A percentile compares a stretch with the other conserved stretches of the same genome.
phyloP scores from a whole-genome alignment of 2,113 vertebrate species.

The Sminthopsis crassicaudata region DNA sequence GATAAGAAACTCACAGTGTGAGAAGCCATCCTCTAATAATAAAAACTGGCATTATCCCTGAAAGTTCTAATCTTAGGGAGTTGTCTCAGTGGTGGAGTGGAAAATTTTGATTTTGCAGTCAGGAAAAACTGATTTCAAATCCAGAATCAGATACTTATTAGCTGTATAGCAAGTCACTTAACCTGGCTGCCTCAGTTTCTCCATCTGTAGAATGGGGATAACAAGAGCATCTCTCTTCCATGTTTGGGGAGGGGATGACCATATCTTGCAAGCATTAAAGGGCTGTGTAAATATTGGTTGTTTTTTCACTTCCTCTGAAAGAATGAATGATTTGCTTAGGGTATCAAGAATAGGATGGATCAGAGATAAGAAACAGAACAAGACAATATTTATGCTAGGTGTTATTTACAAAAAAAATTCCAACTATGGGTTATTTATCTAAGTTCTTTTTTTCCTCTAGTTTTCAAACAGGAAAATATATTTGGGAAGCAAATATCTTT shows the following conservation, averaged over 20 bases:
- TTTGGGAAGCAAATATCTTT: background rate
- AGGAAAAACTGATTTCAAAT: background rate
- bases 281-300: background rate
- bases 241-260: background rate
- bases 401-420: background rate
- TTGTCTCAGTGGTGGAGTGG: background rate
- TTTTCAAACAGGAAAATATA: conserved; percentile 62
- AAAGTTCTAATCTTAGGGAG: background rate
- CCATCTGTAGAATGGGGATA: background rate
- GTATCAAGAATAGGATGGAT: background rate
- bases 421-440: background rate
- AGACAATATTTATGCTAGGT: background rate
- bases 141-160: background rate
- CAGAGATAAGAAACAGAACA: background rate
- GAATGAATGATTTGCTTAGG: background rate
- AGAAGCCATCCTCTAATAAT: background rate
- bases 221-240: background rate
- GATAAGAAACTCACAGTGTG: background rate
- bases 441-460: background rate
- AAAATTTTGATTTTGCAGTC: background rate
- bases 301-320: background rate
- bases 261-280: background rate
- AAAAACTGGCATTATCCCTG: background rate
- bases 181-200: background rate
- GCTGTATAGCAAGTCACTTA: background rate